Conservation (phyloP, 2,888 invertebrate genomes). For the Ochropleura plecta region DNA sequence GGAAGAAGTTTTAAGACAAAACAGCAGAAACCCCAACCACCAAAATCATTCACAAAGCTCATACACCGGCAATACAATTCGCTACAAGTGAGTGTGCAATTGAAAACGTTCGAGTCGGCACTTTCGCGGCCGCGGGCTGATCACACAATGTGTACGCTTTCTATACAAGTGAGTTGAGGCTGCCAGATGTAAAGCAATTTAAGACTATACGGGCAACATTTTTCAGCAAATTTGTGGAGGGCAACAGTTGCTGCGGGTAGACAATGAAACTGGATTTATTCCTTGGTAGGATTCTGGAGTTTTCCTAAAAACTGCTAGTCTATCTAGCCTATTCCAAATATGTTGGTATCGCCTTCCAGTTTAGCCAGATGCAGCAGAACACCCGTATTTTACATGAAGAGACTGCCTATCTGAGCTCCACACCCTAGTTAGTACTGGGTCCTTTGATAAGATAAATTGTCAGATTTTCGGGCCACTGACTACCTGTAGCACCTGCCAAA, state of each 20-base stretch:
- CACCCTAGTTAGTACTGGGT: no score
- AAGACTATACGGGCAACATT: slow-evolving; percentile 23
- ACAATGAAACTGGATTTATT: no score
- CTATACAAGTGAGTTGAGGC: slow-evolving; percentile 41
- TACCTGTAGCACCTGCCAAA: no score
- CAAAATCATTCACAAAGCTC: slow-evolving; percentile 25
- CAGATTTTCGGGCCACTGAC: no score
- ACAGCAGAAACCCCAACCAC: neutral
- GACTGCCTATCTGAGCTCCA: no score
- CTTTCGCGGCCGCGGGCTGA: slow-evolving; percentile 65
- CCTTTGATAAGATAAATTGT: no score
- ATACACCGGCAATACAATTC: slow-evolving; percentile 42
- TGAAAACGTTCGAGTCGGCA: slow-evolving; percentile 55
- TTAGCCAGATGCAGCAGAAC: no score
- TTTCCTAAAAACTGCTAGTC: neutral
- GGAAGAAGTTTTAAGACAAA: neutral
- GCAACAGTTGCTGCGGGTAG: neutral
- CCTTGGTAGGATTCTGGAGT: no score
- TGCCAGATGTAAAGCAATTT: slow-evolving; percentile 23
- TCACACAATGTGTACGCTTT: slow-evolving; percentile 60
- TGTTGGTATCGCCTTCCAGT: no score
- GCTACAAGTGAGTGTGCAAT: slow-evolving; percentile 52
- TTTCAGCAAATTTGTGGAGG: neutral
- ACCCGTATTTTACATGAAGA: no score
- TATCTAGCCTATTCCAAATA: no score